Base-by-base conservation (phyloP, 2,113 vertebrate genomes). In the Coreoperca whiteheadi region DNA sequence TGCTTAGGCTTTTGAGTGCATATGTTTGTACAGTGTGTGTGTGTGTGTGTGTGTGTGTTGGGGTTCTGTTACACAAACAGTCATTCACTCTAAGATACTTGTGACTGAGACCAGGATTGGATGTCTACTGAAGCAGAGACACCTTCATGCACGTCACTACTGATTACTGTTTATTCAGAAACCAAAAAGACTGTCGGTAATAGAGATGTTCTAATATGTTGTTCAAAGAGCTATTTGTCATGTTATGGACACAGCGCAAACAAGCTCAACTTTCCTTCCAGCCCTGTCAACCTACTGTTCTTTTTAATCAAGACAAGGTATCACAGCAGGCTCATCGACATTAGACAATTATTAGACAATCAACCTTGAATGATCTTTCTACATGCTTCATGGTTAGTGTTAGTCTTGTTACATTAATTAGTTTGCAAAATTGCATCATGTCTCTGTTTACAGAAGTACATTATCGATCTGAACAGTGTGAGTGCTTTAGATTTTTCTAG, bases 21-120 rank as follows among this genome's bases (percentile, higher is more conserved):
- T 39, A 9, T 79, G 82, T 78, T 63, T 65, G 28, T 81, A 63
- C 32, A 64, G 63, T 51, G 51, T 25, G 79, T 3, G 32, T 71
- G 76, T 70, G 74, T 61, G 63, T 51, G 51, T 25, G 79, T 3
- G 32, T 71, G 76, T 70, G 74, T 61, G 9, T 54, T 8, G 16
- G 53, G 71, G 43, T 88, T 63, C 6, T 57, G 65, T 93, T 90
- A 79, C 89, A 68, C 64, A 64, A 77, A 46, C 70, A 41, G 79
- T 72, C 53, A 1, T 79, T 79, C 12, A 86, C 75, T 14, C 91
- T 41, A n/a, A 20, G 77, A 92, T 82, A 66, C 89, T 11, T 32
- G 76, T 48, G 63, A 66, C 84, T 65, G 86, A 89, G 57, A 69
- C 66, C n/a, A 8, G 75, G 74, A 85, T 92, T 84, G 2, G 23